Base-by-base conservation (phyloP, 2,888 invertebrate species). In the Trisateles emortualis region DNA sequence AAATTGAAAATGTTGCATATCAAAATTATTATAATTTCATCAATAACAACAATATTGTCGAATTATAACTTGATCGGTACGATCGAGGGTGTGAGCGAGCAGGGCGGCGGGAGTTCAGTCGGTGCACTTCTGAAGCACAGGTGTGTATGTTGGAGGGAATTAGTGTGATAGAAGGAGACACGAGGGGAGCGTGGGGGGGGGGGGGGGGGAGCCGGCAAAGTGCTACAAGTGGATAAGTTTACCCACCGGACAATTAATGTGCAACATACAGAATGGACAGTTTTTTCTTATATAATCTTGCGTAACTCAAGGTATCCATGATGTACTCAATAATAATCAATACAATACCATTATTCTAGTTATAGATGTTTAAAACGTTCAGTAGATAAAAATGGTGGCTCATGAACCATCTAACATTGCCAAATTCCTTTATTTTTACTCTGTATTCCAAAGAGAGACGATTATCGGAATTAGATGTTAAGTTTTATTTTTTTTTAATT, bases 371-470 rank as follows among this genome's bases (percentile, higher is more conserved):
- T 72, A 79, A 52, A 74, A 78, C 62, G 69, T 79, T 79, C 79
- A 73, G 76, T 83, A 78, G 76, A 73, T 76, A 68, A 74, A 78
- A 79, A 74, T 78, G 79, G 76, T 80, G 83, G 86, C 83, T 79
- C 80, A 58, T 59, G 58, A 59, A 68, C 78, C 78, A 82, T 79
- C 72, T 76, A 67, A 72, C 76, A 83, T 87, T 83, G 86, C 86
- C 88, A 87, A 87, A 86, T 84, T 84, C 83, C 83, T 80, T 75
- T 74, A 72, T 76, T 77, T 76, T 74, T 79, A 78, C 81, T 81
- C 79, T 83, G 81, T 84, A 84, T 87, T 86, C 90, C 91, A 91
- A 91, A 91, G 90, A 91, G 75, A 74, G 68, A 77, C 79, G 74
- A 83, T 79, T 80, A 83, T 87, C 83, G 81, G 83, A 78, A 81